Evolutionary conservation across 2,888 invertebrate species (phyloP).

Genomic region (Tinea semifulvella): DNA sequence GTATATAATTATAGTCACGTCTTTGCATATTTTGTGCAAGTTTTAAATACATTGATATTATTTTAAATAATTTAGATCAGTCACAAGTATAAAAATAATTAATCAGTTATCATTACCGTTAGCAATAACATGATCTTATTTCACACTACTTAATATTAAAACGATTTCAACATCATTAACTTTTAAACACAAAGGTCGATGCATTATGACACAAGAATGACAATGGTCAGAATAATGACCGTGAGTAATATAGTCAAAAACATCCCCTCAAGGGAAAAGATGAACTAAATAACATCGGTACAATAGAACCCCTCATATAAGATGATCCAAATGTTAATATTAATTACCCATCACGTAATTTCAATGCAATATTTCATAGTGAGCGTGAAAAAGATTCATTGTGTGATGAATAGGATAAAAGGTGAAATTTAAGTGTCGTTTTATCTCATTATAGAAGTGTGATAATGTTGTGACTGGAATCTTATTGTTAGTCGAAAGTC

Average conservation of each 20-base stretch:
- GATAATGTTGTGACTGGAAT: conserved; percentile 3
- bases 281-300: conserved; percentile 4
- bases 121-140: conserved; percentile 36
- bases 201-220: conserved; percentile 59
- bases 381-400: conserved; percentile 1
- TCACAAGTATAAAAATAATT: background rate
- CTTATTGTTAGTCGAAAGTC: conserved; percentile 4
- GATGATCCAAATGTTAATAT: conserved; percentile 26
- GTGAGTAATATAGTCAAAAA: conserved; percentile 43
- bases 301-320: conserved; percentile 1
- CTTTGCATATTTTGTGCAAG: no score
- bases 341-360: conserved; percentile 57
- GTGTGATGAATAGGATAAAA: background rate
- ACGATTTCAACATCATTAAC: conserved; percentile 35
- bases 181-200: conserved; percentile 49
- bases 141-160: conserved; percentile 47
- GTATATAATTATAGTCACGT: no score
- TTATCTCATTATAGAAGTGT: conserved; percentile 3
- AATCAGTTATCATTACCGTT: conserved; percentile 4
- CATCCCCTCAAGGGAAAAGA: background rate
- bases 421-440: background rate
- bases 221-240: conserved; percentile 67
- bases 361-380: conserved; percentile 7
- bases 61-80: no score
- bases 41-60: no score